These are phyloP conservation scores for Lamellibrachia luymesi DNA, from an alignment of 1,140 invertebrate species.

Conservation along the genomic window DNA sequence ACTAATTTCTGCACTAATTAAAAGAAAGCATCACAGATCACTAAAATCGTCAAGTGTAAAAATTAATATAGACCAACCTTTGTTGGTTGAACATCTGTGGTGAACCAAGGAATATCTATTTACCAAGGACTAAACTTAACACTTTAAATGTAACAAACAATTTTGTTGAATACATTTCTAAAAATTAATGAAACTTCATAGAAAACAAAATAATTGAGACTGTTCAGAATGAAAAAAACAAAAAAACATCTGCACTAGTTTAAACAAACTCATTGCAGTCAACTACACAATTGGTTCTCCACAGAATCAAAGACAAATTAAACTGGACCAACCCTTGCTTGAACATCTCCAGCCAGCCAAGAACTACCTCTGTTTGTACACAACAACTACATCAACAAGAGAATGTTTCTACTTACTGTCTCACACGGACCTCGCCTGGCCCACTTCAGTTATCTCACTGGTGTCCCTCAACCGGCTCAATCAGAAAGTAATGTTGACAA, in stretches of 20 bases:
- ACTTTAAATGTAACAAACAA: neutral
- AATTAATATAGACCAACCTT: too few species aligned
- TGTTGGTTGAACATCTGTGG: too few species aligned
- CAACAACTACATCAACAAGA: neutral
- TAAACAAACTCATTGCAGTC: neutral
- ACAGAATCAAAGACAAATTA: neutral
- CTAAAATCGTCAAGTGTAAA: too few species aligned
- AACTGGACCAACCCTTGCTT: neutral
- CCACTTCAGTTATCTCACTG: neutral
- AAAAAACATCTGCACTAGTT: neutral
- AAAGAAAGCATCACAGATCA: too few species aligned
- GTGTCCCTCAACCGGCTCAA: neutral
- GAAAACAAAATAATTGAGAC: neutral
- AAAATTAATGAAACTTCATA: neutral
- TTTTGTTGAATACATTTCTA: neutral
- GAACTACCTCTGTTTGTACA: neutral
- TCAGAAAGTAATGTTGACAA: neutral
- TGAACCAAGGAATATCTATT: too few species aligned
- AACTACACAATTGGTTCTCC: neutral
- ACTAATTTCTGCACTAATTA: too few species aligned
- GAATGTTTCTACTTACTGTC: conserved; percentile 1
- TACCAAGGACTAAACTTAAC: too few species aligned
- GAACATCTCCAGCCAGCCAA: neutral
- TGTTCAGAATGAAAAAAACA: neutral
- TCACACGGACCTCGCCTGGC: neutral